Evolutionary conservation across 1,140 invertebrate genomes (phyloP), one percentile per base, ranked within the genome.

Genomic region (Harpegnathos saltator): DNA sequence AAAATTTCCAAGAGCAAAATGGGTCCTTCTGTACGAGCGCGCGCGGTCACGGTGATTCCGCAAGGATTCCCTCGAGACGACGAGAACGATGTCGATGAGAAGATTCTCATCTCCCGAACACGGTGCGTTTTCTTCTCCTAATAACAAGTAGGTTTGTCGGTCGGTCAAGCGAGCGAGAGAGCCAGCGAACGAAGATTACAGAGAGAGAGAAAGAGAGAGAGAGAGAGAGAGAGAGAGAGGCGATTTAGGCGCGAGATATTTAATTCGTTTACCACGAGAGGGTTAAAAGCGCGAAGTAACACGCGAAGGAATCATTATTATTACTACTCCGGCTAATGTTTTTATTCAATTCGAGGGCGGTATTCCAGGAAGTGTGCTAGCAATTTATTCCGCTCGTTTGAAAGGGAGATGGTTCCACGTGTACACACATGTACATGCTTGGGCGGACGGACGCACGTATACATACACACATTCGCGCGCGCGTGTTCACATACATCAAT

Each of bases 311-410:
- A 80, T 80, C 65, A 71, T 80, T 71, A 69, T 80, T 80, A 80
- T 80, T 80, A 71, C 65, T 65, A 80, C 75, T 65, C 69, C 65
- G 65, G 50, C 75, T 80, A 71, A 80, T 80, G 75, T 80, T 80
- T 80, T 80, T 71, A 80, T 80, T 78, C 75, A 78, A 78, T 78
- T 80, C 75, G 75, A 80, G 65, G 56, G 52, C 59, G 75, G 75
- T 71, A 80, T 80, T 80, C 75, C 52, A 65, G 65, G 65, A 80
- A 80, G 75, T 80, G 58, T 48, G 75, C 75, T 65, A 69, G 75
- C 75, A 80, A 80, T 80, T 80, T 80, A 80, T 80, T 80, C 75
- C 75, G 52, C 65, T 69, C 65, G 75, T 80, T 80, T 80, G 65
- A 80, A 80, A 71, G 65, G 75, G 74, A 71, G 65, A 71, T 80